Evolutionary conservation across 2,113 vertebrate species (phyloP), one percentile per base, ranked within the genome.

Genomic region (Neomonachus schauinslandi): DNA sequence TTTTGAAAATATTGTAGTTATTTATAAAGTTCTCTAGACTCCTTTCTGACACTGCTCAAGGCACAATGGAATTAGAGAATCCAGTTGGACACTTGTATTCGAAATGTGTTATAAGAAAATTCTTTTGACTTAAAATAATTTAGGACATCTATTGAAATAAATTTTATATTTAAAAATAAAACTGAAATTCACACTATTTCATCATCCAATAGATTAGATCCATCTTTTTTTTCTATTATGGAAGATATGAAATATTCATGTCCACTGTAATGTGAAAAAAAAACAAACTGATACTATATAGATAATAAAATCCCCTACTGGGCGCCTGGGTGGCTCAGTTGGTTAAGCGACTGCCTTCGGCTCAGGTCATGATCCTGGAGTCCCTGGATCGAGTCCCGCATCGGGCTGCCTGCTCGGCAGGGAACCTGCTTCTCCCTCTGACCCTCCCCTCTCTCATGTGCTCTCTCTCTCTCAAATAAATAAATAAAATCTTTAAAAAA

Each of bases 91-190:
- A 69, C 1, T 89, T 57, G 26, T 26, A 88, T 91, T 95, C 82
- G 42, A 88, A 91, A 92, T 74, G 7, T 77, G 21, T 46, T n/a
- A 31, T 77, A 89, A 86, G 31, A 81, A 84, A 87, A 88, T 74
- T 86, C 26, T 61, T 15, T 42, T 77, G 10, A 67, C 31, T n/a
- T 72, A 93, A 13, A 74, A 86, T 83, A 74, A 82, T 83, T 83
- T 90, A 36, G 5, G 7, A n/a, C 14, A 14, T 74, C 14, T 57
- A 84, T 39, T 69, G 15, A 79, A 51, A 22, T 89, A 53, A 90
- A 53, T 89, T 61, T 4, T 10, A 49, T 67, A 57, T 16, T 85
- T 80, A 80, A 96, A 97, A 86, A 57, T 85, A 87, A 95, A 94
- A 49, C 26, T 26, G 1, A 59, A 57, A 22, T 42, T 57, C 7